Conservation (phyloP, 2,888 invertebrate species). For the Beris chalybata region DNA sequence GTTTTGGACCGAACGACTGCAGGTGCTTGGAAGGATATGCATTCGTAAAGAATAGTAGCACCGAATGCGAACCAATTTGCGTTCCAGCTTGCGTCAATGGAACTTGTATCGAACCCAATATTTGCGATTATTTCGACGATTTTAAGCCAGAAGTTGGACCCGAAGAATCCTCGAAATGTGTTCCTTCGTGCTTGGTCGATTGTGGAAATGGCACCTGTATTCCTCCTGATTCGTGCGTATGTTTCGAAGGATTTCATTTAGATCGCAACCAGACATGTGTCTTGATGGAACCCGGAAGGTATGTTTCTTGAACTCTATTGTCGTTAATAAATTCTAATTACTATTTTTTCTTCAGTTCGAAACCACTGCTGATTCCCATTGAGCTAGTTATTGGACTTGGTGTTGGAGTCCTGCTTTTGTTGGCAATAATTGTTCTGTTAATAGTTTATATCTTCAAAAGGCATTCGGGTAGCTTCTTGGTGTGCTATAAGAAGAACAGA, state of each 20-base stretch:
- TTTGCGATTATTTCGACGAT: slow-evolving; percentile 43
- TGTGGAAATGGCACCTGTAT: slow-evolving; percentile 52
- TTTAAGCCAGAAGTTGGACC: slow-evolving; percentile 36
- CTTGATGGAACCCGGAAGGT: too few species aligned
- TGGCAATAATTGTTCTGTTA: too few species aligned
- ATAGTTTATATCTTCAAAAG: too few species aligned
- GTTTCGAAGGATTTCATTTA: slow-evolving; percentile 51
- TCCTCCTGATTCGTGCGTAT: slow-evolving; percentile 53
- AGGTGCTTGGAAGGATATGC: slow-evolving; percentile 51
- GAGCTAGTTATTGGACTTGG: too few species aligned
- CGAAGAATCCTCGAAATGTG: not conserved
- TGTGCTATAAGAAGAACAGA: too few species aligned
- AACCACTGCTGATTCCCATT: too few species aligned
- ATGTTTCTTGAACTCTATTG: too few species aligned
- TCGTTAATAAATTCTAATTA: too few species aligned
- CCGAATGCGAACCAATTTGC: slow-evolving; percentile 51
- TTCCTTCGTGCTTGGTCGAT: not conserved
- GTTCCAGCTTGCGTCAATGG: slow-evolving; percentile 48
- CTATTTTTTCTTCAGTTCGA: too few species aligned
- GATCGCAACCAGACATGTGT: not conserved
- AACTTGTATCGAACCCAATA: slow-evolving; percentile 42
- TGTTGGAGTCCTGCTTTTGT: too few species aligned
- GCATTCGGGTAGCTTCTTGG: too few species aligned
- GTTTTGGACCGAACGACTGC: slow-evolving; percentile 45
- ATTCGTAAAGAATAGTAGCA: not conserved